Evolutionary conservation across 1,140 invertebrate genomes (phyloP), one percentile per base, ranked within the genome.

Genomic region (Mycetomoellerius zeteki): DNA sequence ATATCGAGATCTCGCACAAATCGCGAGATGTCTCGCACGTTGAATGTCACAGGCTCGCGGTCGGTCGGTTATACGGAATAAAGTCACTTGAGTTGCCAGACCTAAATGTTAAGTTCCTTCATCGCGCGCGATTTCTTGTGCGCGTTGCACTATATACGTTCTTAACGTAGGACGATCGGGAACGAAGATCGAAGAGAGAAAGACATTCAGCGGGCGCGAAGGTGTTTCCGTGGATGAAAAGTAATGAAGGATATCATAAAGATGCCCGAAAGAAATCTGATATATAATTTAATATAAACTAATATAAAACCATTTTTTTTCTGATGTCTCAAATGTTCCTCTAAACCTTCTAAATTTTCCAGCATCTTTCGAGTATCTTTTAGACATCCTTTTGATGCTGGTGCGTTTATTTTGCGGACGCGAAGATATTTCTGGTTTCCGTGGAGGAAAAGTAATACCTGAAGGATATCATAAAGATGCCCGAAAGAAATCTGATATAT

Each of bases 91-190:
- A 58, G 64, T 69, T 90, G 37, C 54, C 82, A 67, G 77, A 92
- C 72, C 86, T 85, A 87, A 80, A 87, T 58, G 43, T 64, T 82
- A 78, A 92, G 88, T 88, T 89, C 86, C 86, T 72, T 76, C 69
- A 54, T 86, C 71, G 54, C 75, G 60, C 54, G 52, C 81, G 86
- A 86, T 85, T 77, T 58, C 81, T 64, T 33, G 77, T 52, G 78
- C 62, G 37, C 24, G 16, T 30, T 16, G 84, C 67, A 50, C 52
- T 73, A 72, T 85, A 85, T 78, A 78, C 76, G 56, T 67, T 81
- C 16, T 50, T 71, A 80, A 86, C 24, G 37, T 43, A 54, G 60
- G 16, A 64, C 33, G 30, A 16, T 50, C 19, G 50, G 65, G 56
- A 27, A 24, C 24, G 72, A 60, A 24, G 52, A 43, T 60, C 43